Evolutionary conservation across 2,888 invertebrate genomes (phyloP), one percentile per base, ranked within the genome.

Genomic region (Zygothrica quintamaculata): DNA sequence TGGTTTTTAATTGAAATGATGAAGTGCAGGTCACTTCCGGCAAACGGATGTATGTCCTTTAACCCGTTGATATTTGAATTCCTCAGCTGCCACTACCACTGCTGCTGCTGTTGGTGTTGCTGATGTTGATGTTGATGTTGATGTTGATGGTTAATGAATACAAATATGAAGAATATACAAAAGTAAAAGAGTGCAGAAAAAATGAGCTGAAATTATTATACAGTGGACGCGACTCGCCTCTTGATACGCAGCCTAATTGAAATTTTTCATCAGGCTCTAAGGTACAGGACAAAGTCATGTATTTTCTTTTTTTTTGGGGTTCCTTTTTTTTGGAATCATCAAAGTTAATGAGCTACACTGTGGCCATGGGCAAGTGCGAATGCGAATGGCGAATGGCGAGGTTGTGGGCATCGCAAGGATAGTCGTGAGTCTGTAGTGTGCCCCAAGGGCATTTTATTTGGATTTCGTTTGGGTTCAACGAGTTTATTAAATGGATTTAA

Each of bases 401-500:
- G 18, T 1, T 7, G 22, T 16, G 34, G 36, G 1, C 22, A 12
- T 31, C 22, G 37, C 22, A 3, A 5, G 18, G 18, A 22, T 22
- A n/a, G 3, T 22, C 18, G 5, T 22, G 43, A 37, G 31, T 39
- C 52, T 48, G 68, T 51, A 31, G 25, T 39, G 11, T 34, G 69
- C 25, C 65, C 77, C 75, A 84, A 68, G 80, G 80, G 80, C 74
- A 64, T 79, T 22, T 22, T 77, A 71, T 74, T 84, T 71, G 56
- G 59, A 59, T 59, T 72, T 61, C 50, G 47, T 70, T 65, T 39
- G 70, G 77, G 67, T 62, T 79, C 84, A 84, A 85, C 75, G 84
- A 77, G 82, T 85, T 79, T 77, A 82, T 82, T 85, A 74, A 84
- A 84, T 69, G 86, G 75, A 75, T 82, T 84, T 75, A 79, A 79